Evolutionary conservation across 2,888 invertebrate species (phyloP), one percentile per base, ranked within the genome.

Genomic region (Norana najaformis): DNA sequence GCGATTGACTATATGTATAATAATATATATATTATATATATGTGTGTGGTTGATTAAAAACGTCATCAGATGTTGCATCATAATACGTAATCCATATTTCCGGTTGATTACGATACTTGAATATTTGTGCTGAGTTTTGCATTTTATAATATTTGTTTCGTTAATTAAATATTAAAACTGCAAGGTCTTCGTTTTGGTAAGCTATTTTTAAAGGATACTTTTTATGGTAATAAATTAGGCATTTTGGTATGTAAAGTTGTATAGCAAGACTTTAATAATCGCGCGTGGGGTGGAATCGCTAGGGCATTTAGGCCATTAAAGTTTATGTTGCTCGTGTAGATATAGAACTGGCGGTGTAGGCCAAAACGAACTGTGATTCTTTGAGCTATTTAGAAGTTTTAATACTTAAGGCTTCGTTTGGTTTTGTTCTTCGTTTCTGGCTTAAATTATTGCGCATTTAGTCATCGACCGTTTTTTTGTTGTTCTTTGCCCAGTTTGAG

Each of bases 191-290:
- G 30, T 69, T 69, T 69, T 69, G n/a, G n/a, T n/a, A 23, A 69
- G 13, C n/a, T 4, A n/a, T n/a, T 69, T 69, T 69, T 11, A n/a
- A 69, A 69, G 11, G 11, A 69, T 69, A 69, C 30, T 8, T 23
- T 69, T n/a, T 69, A n/a, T 69, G 69, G 69, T 69, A 69, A 69
- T n/a, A 69, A 69, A 69, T 69, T 69, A n/a, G 69, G 30, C 47
- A n/a, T 69, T 69, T 69, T 13, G 5, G n/a, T 69, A 0, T 30
- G 30, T 69, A n/a, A 69, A 69, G 30, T 69, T 30, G 69, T 69
- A n/a, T 69, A n/a, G 30, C n/a, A 69, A n/a, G n/a, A 69, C 69
- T n/a, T 30, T 5, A n/a, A 41, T n/a, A n/a, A n/a, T n/a, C 69
- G 69, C 69, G 69, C n/a, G 69, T 8, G 69, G 0, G 30, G 69